Conservation (phyloP, 2,797 vertebrate genomes). For the Bucorvus abyssinicus region DNA sequence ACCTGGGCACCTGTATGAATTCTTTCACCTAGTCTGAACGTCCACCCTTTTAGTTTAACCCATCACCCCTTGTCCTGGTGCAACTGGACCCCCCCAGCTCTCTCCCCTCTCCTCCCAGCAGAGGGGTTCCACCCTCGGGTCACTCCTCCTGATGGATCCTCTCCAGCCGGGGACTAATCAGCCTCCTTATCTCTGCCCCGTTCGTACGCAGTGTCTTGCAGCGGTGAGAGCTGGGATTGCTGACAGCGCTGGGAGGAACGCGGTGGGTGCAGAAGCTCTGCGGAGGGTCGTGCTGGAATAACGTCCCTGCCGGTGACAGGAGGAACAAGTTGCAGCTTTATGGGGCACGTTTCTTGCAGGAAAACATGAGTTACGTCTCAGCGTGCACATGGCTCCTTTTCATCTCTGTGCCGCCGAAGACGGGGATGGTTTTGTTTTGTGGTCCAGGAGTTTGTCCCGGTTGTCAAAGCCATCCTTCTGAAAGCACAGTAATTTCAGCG, state of each 20-base stretch:
- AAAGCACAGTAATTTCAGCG: not conserved
- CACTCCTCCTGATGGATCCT: no score
- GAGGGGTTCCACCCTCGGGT: no score
- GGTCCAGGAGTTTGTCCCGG: not conserved
- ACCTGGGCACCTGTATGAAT: fast-evolving
- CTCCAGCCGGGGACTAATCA: not conserved
- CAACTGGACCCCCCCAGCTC: no score
- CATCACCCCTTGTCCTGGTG: no score
- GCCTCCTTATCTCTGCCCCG: not conserved
- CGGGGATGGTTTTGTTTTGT: not conserved
- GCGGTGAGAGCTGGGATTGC: not conserved
- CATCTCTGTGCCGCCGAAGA: not conserved
- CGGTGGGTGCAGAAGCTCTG: not conserved
- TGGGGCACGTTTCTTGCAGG: not conserved
- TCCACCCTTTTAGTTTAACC: no score
- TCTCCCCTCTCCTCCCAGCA: no score
- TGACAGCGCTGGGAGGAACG: not conserved
- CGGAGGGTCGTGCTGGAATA: not conserved
- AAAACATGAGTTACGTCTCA: not conserved
- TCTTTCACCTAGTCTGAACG: no score
- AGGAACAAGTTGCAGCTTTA: not conserved
- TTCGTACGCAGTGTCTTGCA: not conserved
- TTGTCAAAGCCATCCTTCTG: not conserved
- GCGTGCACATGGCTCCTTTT: not conserved
- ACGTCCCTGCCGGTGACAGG: not conserved